Evolutionary conservation across 2,888 invertebrate genomes (phyloP), one percentile per base, ranked within the genome.

Genomic region (Ellobium chinense): DNA sequence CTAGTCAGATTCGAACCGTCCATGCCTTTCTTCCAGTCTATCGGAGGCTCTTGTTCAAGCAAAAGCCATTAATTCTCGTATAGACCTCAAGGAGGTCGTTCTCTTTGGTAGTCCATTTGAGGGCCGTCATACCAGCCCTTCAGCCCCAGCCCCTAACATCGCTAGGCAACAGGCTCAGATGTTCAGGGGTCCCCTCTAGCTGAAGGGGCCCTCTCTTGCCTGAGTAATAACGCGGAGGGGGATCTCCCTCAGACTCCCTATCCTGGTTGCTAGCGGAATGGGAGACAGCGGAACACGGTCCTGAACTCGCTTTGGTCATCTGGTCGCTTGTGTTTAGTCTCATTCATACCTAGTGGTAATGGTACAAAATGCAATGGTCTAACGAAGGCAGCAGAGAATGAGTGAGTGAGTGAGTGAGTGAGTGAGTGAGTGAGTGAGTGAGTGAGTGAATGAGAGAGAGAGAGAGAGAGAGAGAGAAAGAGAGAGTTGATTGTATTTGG

Each of bases 391-490:
- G 18, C 9, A 46, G 46, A 46, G 46, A 46, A 18, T 12, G 46
- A 46, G 46, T 46, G 46, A 12, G 21, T 9, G 4, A 24, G 24
- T 69, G 18, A 46, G 37, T 46, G 46, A 46, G 46, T 12, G 46
- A 46, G 9, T 12, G 46, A 46, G 46, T 12, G 46, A 46, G 46
- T 12, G 34, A 70, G 56, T 54, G 46, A 18, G 9, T 18, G 46
- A 46, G 46, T 46, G 46, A 46, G 46, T 7, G 18, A 46, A 18
- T 12, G 27, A 70, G 70, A 70, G 34, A 56, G 9, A 34, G 37
- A 73, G 24, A 60, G 60, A 73, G 1, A 36, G 37, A 58, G 36
- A 60, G 58, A 73, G 14, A 73, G 37, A 60, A 5, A 36, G 60
- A n/a, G n/a, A n/a, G n/a, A n/a, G n/a, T n/a, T n/a, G n/a, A n/a